phyloP scores from a whole-genome alignment of 2,113 vertebrate species.

The Ahaetulla prasina region DNA sequence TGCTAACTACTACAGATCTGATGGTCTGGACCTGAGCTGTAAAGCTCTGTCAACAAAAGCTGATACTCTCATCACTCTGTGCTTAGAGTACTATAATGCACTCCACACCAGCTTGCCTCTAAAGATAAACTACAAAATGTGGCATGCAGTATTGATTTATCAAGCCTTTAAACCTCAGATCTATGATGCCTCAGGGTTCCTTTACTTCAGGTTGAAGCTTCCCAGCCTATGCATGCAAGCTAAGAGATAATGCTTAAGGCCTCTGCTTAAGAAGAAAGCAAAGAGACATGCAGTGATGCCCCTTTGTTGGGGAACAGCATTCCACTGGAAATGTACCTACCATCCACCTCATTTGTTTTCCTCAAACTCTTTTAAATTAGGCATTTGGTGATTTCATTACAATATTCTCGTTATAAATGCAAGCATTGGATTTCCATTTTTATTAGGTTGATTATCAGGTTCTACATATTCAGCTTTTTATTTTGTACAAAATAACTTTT shows the following conservation, averaged over 20 bases:
- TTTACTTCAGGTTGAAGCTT: neutral
- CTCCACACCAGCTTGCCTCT: neutral
- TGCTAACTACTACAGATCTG: neutral
- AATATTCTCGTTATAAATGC: neutral
- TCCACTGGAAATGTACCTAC: neutral
- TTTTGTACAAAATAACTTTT: neutral
- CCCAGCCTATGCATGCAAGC: neutral
- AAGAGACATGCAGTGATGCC: neutral
- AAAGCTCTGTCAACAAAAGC: neutral
- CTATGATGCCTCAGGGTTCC: neutral
- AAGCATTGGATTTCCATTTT: neutral
- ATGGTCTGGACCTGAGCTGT: neutral
- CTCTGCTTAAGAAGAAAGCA: neutral
- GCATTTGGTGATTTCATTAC: neutral
- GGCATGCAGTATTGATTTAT: neutral
- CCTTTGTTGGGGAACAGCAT: neutral
- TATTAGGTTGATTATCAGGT: neutral
- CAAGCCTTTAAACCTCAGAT: neutral
- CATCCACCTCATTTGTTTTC: neutral
- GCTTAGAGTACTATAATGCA: neutral
- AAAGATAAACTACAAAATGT: neutral
- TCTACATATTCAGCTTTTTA: neutral
- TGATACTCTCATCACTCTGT: neutral
- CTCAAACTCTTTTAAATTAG: neutral
- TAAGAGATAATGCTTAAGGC: neutral